A percentile compares a stretch with the other conserved stretches of the same genome.
These are phyloP conservation scores for Drosophila kikkawai DNA, from an alignment of 1,140 invertebrate genomes.

Conservation along the genomic window DNA sequence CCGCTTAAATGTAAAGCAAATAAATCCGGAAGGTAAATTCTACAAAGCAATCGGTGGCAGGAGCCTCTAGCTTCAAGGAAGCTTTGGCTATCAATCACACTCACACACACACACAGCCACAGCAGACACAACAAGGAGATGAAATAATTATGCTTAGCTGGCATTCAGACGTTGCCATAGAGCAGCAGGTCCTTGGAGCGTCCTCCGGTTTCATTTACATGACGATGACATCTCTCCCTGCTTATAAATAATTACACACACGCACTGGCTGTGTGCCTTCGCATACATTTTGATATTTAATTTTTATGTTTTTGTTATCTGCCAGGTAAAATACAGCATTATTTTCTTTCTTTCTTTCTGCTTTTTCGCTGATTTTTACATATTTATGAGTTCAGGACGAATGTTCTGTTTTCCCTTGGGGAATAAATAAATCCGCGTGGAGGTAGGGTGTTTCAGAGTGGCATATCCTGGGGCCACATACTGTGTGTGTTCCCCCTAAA, in stretches of 20 bases:
- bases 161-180: constrained; percentile 31
- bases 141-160: constrained; percentile 51
- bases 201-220: constrained; percentile 73
- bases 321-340: constrained; percentile 25
- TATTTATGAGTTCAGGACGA: constrained; percentile 45
- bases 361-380: constrained; percentile 38
- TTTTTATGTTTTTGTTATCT: constrained; percentile 62
- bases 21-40: not conserved
- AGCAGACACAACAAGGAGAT: constrained; percentile 4
- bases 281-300: constrained; percentile 76
- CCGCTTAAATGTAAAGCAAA: constrained; percentile 22
- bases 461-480: constrained; percentile 4
- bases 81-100: constrained; percentile 38
- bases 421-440: constrained; percentile 3
- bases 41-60: constrained; percentile 15
- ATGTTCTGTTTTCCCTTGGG: constrained; percentile 7
- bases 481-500: constrained; percentile 25
- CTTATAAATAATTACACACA: constrained; percentile 80
- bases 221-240: constrained; percentile 58
- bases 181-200: constrained; percentile 28
- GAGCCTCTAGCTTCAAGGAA: not conserved
- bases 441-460: not conserved
- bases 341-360: constrained; percentile 13
- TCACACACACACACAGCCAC: not conserved
- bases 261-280: constrained; percentile 41